Evolutionary conservation across 1,140 invertebrate genomes (phyloP).

Genomic region (Paralvinella palmiformis): DNA sequence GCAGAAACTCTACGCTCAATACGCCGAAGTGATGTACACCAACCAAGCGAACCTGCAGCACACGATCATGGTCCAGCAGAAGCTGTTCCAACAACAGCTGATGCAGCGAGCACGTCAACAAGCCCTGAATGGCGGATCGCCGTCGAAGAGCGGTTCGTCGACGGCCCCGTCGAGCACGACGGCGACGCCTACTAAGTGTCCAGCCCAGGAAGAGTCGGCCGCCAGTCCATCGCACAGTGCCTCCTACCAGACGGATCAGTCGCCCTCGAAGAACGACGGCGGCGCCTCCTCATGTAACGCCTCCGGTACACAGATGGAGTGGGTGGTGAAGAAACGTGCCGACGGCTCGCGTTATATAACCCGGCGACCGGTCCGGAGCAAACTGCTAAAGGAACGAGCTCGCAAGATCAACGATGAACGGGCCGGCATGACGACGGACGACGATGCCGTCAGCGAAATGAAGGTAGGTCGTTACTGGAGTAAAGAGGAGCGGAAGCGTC

Average conservation of each 20-base stretch:
- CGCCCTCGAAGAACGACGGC: neutral
- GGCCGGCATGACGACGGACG: conserved; percentile 70
- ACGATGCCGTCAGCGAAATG: conserved; percentile 73
- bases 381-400: conserved; percentile 64
- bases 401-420: conserved; percentile 64
- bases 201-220: neutral
- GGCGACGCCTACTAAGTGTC: neutral
- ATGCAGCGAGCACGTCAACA: conserved; percentile 19
- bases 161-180: neutral
- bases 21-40: conserved; percentile 61
- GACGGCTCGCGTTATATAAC: conserved; percentile 76
- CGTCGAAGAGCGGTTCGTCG: neutral
- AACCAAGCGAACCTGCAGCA: conserved; percentile 66
- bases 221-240: neutral
- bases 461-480: conserved; percentile 76
- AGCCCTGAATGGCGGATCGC: neutral
- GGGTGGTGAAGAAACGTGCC: conserved; percentile 72
- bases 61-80: conserved; percentile 67
- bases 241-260: neutral
- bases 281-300: neutral
- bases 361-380: conserved; percentile 62
- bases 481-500: conserved; percentile 70
- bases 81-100: conserved; percentile 58
- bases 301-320: conserved; percentile 57
- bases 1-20: conserved; percentile 44